Conservation (phyloP, 2,797 vertebrate genomes). For the Eutrigla gurnardus region DNA sequence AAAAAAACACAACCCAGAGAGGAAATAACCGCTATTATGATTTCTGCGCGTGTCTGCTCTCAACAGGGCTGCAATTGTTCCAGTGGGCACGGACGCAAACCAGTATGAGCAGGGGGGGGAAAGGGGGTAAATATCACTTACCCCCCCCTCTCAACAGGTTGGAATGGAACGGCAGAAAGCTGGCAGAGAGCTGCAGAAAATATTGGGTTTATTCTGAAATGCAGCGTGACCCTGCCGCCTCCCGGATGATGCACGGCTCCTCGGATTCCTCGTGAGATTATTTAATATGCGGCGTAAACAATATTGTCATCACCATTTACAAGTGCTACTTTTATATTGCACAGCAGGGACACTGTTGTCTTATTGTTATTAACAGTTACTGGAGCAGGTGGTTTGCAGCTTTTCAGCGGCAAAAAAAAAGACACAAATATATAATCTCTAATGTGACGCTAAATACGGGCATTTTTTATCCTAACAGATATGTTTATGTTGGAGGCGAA, state of each 20-base stretch:
- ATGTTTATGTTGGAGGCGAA: constrained; percentile 45
- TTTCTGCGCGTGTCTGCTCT: constrained; percentile 61
- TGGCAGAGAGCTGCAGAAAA: constrained; percentile 58
- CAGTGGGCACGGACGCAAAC: constrained; percentile 55
- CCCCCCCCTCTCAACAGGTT: constrained; percentile 66
- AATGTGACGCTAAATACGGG: constrained; percentile 33
- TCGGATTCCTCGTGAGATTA: constrained; percentile 24
- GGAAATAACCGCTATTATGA: constrained; percentile 81
- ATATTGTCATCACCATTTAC: constrained; percentile 16
- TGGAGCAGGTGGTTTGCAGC: background rate
- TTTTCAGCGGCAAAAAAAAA: constrained; percentile 33
- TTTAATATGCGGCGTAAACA: constrained; percentile 38
- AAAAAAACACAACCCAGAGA: constrained; percentile 46
- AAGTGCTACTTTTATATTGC: constrained; percentile 25
- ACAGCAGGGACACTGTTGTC: constrained; percentile 11
- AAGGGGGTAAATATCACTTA: constrained; percentile 78
- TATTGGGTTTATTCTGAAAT: constrained; percentile 60
- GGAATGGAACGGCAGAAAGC: constrained; percentile 60
- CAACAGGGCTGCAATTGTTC: constrained; percentile 74
- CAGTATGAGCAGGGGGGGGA: constrained; percentile 56
- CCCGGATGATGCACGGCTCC: constrained; percentile 28
- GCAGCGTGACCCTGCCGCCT: constrained; percentile 44
- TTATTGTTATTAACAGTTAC: constrained; percentile 30
- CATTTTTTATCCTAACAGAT: constrained; percentile 15
- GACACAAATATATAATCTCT: constrained; percentile 37